Conservation (phyloP, 2,888 invertebrate species). For the Adelognathus sp. region DNA sequence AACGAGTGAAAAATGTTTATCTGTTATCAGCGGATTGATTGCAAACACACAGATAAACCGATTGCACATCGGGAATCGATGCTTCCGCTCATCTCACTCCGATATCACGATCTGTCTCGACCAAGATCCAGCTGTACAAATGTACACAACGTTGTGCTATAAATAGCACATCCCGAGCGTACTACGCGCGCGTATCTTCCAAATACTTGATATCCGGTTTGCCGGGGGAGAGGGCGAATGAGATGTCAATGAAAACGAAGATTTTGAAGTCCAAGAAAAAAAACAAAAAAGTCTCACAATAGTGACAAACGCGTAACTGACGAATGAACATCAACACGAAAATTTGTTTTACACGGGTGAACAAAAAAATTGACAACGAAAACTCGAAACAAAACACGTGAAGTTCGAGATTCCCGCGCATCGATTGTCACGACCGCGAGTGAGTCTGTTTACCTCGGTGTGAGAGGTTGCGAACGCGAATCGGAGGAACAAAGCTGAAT, state of each 20-base stretch:
- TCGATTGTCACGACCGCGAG: neutral
- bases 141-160: slow-evolving; percentile 35
- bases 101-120: slow-evolving; percentile 39
- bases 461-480: neutral
- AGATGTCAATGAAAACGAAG: neutral
- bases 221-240: neutral
- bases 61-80: neutral
- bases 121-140: slow-evolving; percentile 37
- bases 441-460: neutral
- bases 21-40: too few species aligned
- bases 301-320: too few species aligned
- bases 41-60: neutral
- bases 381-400: neutral
- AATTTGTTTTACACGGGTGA: neutral
- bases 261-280: neutral
- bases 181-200: neutral
- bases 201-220: neutral
- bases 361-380: neutral
- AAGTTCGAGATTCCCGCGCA: neutral
- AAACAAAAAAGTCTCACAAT: neutral
- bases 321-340: too few species aligned
- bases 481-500: neutral
- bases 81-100: slow-evolving; percentile 27
- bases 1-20: too few species aligned
- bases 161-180: slow-evolving; percentile 26